Base-by-base conservation (phyloP, 2,888 invertebrate species). In the Dicyrtomina minuta region DNA sequence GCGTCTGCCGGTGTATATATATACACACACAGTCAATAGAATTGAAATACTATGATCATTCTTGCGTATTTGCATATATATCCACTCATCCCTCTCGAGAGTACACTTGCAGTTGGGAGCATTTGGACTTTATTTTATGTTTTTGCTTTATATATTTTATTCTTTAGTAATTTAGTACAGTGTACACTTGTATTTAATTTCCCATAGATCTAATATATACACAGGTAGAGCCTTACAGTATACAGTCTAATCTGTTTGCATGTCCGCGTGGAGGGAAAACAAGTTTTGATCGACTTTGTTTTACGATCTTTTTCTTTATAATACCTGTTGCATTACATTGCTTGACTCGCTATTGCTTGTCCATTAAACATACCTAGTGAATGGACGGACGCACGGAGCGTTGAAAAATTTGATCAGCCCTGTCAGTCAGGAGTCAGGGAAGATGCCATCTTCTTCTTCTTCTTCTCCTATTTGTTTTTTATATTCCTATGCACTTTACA, bases 231-330 rank as follows among this genome's bases (percentile, higher is more conserved):
- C 13, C n/a, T n/a, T n/a, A n/a, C n/a, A n/a, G n/a, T n/a, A n/a
- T n/a, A n/a, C n/a, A n/a, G 15, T 15, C 2, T 51, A 15, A 55
- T 55, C 12, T 24, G 2, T 55, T 55, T 15, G n/a, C 33, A 33
- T 33, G 53, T 53, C 17, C 22, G 53, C 22, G 13, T 41, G 22
- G 46, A 62, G 39, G 26, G 51, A 64, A 41, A 41, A 20, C 27
- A 20, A 58, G 58, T 64, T 64, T 51, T 49, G 51, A 39, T 39
- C 51, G 64, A 33, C 64, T 64, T 64, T 64, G 51, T 64, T 64
- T 64, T 64, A 64, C 24, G 64, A 64, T 49, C 64, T 64, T 64
- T 20, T 24, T 17, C n/a, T 33, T 33, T 33, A 33, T 33, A 33
- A 33, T 33, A 33, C 33, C 53, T 53, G 27, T 17, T 17, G 44